These are phyloP conservation scores for Timema podura DNA, from an alignment of 2,888 invertebrate species.

Conservation along the genomic window DNA sequence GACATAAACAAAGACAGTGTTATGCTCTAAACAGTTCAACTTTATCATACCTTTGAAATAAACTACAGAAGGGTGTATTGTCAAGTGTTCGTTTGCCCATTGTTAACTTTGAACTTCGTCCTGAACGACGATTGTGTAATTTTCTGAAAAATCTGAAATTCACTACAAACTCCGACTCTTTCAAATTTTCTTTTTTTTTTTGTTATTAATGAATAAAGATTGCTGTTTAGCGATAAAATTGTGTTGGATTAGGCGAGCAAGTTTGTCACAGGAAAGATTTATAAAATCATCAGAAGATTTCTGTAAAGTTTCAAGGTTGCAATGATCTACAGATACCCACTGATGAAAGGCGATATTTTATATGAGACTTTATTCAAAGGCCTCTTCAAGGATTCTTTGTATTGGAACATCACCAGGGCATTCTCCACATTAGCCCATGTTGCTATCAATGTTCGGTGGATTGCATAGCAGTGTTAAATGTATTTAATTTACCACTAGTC, in stretches of 20 bases:
- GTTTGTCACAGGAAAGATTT: constrained; percentile 16
- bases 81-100: constrained; percentile 30
- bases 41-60: constrained; percentile 29
- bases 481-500: background rate
- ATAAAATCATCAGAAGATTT: constrained; percentile 21
- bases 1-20: constrained; percentile 28
- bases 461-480: background rate
- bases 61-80: constrained; percentile 31
- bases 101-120: constrained; percentile 31
- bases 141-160: constrained; percentile 33
- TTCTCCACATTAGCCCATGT: background rate
- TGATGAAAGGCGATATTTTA: constrained; percentile 17
- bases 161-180: constrained; percentile 25
- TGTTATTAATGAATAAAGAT: background rate
- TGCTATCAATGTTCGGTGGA: no score
- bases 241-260: background rate
- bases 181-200: background rate
- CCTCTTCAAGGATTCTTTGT: constrained; percentile 12
- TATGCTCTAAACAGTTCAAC: no score
- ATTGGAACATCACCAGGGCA: background rate
- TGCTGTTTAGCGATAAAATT: constrained; percentile 1
- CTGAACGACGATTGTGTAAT: no score
- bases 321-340: constrained; percentile 20
- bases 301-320: constrained; percentile 20
- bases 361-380: constrained; percentile 13